Percentiles rank a stretch among this genome's conserved stretches.
These are phyloP conservation scores for Girardinichthys multiradiatus DNA, from an alignment of 2,113 vertebrate genomes.

Conservation along the genomic window DNA sequence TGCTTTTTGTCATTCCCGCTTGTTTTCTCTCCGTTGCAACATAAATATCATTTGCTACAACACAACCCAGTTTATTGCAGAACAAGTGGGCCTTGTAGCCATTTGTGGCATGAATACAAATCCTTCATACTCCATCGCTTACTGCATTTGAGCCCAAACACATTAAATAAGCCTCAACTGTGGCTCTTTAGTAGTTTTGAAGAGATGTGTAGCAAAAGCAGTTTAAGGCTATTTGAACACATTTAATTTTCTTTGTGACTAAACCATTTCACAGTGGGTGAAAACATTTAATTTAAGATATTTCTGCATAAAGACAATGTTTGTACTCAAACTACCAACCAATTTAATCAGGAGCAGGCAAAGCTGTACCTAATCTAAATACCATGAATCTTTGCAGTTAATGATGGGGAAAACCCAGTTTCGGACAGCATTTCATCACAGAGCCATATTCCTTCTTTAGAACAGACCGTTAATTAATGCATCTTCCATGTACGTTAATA, in stretches of 20 bases:
- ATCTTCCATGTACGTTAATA: background rate
- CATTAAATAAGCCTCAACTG: conserved; percentile 14
- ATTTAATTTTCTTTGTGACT: background rate
- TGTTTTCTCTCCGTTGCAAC: conserved; percentile 12
- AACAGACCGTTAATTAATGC: background rate
- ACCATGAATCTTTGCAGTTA: background rate
- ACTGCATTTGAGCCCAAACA: conserved; percentile 19
- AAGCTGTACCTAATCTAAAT: background rate
- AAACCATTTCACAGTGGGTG: background rate
- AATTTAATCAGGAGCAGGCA: background rate
- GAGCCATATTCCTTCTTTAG: background rate
- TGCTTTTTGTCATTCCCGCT: conserved; percentile 1
- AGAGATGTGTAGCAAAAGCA: background rate
- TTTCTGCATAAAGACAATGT: too few relatives aligned
- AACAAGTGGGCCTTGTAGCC: conserved; percentile 35
- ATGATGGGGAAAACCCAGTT: background rate
- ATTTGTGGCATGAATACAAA: conserved; percentile 25
- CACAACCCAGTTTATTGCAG: conserved; percentile 43
- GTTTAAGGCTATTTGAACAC: background rate
- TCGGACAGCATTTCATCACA: background rate
- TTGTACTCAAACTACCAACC: too few relatives aligned
- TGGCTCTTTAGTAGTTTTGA: conserved; percentile 1
- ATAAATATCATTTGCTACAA: conserved; percentile 45
- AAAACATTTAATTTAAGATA: too few relatives aligned
- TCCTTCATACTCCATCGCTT: conserved; percentile 15